Percentiles rank a stretch among this genome's conserved stretches.
Evolutionary conservation across 2,113 vertebrate genomes (phyloP).

Genomic region (Melanocharis versteri): DNA sequence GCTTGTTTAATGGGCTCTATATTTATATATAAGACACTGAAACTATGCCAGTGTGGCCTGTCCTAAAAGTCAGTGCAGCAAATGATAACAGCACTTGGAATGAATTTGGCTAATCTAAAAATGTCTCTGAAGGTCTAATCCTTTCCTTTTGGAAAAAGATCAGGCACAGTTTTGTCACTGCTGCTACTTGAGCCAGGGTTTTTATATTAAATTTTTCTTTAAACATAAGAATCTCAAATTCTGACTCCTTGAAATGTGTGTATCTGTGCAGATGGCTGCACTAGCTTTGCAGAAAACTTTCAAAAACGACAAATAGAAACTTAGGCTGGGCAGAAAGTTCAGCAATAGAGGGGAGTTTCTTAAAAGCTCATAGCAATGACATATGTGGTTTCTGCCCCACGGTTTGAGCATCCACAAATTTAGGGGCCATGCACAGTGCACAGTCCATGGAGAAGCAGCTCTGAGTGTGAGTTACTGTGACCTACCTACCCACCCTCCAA

Average conservation of each 20-base stretch:
- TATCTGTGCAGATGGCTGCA: neutral
- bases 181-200: neutral
- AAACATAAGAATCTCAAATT: neutral
- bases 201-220: neutral
- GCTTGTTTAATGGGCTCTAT: neutral
- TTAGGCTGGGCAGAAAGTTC: neutral
- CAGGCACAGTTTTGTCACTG: neutral
- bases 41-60: neutral
- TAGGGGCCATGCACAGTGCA: accelerated
- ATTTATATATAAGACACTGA: neutral
- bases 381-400: accelerated
- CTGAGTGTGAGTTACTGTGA: neutral
- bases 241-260: neutral
- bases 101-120: neutral
- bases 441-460: neutral
- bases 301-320: neutral
- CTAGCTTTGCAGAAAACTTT: neutral
- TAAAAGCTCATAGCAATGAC: neutral
- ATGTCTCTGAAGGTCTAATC: neutral
- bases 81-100: neutral
- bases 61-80: neutral
- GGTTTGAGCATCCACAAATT: accelerated
- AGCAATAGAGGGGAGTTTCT: neutral
- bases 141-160: neutral
- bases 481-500: neutral